Conservation (phyloP, 1,140 invertebrate species). For the Drosophila truncata region DNA sequence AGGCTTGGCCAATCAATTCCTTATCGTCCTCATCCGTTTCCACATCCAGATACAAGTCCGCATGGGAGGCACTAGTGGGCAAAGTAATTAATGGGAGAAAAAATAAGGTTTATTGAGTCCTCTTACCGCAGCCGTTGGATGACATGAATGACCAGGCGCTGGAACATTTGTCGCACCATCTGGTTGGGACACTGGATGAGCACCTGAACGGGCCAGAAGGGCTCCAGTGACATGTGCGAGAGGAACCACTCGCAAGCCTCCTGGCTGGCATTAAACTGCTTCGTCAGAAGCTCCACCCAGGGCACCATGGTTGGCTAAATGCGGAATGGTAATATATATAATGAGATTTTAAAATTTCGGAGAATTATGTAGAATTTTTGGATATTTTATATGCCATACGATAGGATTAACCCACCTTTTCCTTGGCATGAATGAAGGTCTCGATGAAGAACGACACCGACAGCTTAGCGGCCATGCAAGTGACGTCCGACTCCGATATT, state of each 20-base stretch:
- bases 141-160: slow-evolving; percentile 96
- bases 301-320: slow-evolving; percentile 95
- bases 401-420: slow-evolving; percentile 92
- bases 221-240: slow-evolving; percentile 95
- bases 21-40: slow-evolving; percentile 89
- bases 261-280: slow-evolving; percentile 96
- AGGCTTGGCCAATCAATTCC: slow-evolving; percentile 91
- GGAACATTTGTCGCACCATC: slow-evolving; percentile 97
- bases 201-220: slow-evolving; percentile 98
- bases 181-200: slow-evolving; percentile 98
- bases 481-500: slow-evolving; percentile 91
- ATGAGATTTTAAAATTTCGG: too few species aligned
- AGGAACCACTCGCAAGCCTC: slow-evolving; percentile 97
- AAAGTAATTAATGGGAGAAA: slow-evolving; percentile 6
- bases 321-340: too few species aligned
- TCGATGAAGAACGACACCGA: slow-evolving; percentile 98
- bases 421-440: slow-evolving; percentile 98
- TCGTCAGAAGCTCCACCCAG: slow-evolving; percentile 97
- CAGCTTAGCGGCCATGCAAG: slow-evolving; percentile 93
- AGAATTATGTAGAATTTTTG: too few species aligned
- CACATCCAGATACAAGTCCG: slow-evolving; percentile 90
- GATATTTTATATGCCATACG: too few species aligned
- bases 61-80: slow-evolving; percentile 87
- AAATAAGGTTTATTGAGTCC: not conserved
- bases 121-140: slow-evolving; percentile 92